Percentiles rank a stretch among this genome's conserved stretches.
These are phyloP conservation scores for Heliconius sara DNA, from an alignment of 2,888 invertebrate genomes.

Conservation along the genomic window DNA sequence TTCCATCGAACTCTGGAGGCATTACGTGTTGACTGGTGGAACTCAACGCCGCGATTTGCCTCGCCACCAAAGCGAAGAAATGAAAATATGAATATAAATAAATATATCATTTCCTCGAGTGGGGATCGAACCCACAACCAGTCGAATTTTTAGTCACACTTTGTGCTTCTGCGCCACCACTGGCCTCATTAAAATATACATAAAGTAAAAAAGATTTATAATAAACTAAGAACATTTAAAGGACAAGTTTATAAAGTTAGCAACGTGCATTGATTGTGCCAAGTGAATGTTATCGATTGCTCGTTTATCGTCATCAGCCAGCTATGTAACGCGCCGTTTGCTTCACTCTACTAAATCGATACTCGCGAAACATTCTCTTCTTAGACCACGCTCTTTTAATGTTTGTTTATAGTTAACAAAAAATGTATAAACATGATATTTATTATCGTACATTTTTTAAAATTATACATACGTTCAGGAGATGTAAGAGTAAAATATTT, in stretches of 20 bases:
- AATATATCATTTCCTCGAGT: too few species aligned
- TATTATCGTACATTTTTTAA: background rate
- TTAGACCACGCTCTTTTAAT: conserved; percentile 18
- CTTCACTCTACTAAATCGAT: conserved; percentile 41
- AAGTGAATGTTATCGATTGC: conserved; percentile 45
- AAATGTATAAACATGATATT: background rate
- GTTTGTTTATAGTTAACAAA: conserved; percentile 2
- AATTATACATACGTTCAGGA: background rate
- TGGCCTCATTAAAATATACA: background rate
- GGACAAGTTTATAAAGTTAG: conserved; percentile 8
- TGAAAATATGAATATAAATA: too few species aligned
- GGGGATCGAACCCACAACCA: too few species aligned
- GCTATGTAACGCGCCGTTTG: conserved; percentile 39
- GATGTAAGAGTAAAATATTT: background rate
- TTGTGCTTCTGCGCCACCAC: too few species aligned
- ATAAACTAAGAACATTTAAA: conserved; percentile 7
- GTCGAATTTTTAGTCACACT: too few species aligned
- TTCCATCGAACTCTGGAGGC: too few species aligned
- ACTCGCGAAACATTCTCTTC: conserved; percentile 37
- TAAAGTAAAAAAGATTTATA: background rate
- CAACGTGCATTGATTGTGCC: conserved; percentile 40
- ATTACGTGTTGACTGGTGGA: too few species aligned
- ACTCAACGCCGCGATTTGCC: too few species aligned
- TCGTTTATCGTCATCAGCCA: conserved; percentile 41
- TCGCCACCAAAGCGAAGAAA: too few species aligned